These are phyloP conservation scores for Eira barbara DNA, from an alignment of 2,113 vertebrate species.

Conservation along the genomic window DNA sequence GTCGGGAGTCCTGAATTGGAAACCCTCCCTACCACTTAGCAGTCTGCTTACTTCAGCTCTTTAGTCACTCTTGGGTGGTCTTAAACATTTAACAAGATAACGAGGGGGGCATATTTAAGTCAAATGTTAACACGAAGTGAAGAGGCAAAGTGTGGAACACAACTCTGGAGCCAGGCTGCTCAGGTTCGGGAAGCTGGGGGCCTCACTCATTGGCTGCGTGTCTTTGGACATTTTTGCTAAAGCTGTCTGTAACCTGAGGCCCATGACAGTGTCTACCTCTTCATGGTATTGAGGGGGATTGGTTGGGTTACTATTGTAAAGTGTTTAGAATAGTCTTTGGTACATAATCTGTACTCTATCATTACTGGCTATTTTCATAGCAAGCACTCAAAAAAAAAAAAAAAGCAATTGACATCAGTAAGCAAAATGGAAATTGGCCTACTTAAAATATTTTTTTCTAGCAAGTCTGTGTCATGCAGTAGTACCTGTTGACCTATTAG, in stretches of 20 bases:
- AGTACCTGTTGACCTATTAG: not conserved
- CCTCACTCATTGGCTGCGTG: not conserved
- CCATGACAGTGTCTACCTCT: not conserved
- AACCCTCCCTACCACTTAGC: not conserved
- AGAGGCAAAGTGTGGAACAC: not conserved
- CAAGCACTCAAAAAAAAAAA: not conserved
- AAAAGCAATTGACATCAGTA: not conserved
- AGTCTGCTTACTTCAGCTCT: not conserved
- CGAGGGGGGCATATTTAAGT: not conserved
- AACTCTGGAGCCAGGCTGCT: not conserved
- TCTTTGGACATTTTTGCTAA: not conserved
- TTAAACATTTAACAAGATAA: not conserved
- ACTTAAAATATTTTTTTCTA: not conserved
- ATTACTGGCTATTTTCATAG: not conserved
- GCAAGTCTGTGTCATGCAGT: not conserved
- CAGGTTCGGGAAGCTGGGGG: not conserved
- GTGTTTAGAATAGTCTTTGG: not conserved
- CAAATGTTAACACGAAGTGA: not conserved
- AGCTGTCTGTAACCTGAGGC: not conserved
- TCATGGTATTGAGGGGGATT: not conserved
- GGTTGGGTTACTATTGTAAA: not conserved
- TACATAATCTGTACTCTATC: not conserved
- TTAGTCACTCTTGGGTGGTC: not conserved
- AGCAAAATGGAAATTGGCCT: not conserved
- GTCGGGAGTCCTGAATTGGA: not conserved